phyloP scores from a whole-genome alignment of 2,113 vertebrate genomes.

The Brachyistius frenatus region DNA sequence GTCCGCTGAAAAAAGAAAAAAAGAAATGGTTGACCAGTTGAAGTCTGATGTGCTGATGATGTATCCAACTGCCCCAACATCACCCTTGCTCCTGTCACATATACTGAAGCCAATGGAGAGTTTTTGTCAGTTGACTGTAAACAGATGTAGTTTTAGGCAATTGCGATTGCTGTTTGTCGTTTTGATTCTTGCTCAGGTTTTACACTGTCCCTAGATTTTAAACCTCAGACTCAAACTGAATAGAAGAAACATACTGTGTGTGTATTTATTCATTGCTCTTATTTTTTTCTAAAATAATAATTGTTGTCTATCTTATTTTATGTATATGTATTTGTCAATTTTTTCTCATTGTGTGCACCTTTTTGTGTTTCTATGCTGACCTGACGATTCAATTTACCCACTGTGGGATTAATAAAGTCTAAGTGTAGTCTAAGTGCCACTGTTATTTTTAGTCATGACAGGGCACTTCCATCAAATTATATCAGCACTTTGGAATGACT shows the following conservation, averaged over 20 bases:
- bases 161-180: background rate
- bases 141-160: background rate
- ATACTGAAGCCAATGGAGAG: background rate
- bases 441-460: constrained; percentile 39
- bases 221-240: background rate
- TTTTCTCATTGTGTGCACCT: no score
- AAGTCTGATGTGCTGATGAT: background rate
- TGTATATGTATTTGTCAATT: no score
- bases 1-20: no score
- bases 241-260: constrained; percentile 7
- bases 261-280: no score
- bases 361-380: no score
- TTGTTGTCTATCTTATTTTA: no score
- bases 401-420: no score
- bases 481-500: constrained; percentile 72
- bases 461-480: constrained; percentile 46
- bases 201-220: background rate
- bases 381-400: no score
- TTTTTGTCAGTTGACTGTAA: background rate
- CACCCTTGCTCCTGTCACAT: background rate
- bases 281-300: no score
- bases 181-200: background rate
- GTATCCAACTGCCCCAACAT: background rate
- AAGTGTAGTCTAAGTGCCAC: no score
- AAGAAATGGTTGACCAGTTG: no score